A percentile compares a stretch with the other conserved stretches of the same genome.
Conservation (phyloP, 2,888 invertebrate genomes). For the Agonopterix subpropinquella region DNA sequence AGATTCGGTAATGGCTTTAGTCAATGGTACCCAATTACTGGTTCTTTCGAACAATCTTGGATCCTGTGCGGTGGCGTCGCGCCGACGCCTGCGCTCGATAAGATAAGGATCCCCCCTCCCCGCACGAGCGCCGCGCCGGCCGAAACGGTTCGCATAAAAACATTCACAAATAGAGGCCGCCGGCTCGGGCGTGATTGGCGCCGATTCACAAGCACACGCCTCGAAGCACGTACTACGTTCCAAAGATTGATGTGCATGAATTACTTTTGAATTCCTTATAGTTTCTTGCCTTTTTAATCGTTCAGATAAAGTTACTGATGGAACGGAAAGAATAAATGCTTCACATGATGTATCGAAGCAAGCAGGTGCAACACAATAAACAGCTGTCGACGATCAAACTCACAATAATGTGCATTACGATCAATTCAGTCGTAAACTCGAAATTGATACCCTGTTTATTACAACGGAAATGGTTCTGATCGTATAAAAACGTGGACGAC, state of each 20-base stretch:
- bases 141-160: conserved; percentile 38
- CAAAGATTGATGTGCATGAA: conserved; percentile 40
- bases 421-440: conserved; percentile 32
- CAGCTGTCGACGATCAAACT: conserved; percentile 32
- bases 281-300: neutral
- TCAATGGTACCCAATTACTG: neutral
- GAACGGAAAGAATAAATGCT: conserved; percentile 11
- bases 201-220: conserved; percentile 35
- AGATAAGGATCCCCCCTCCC: conserved; percentile 32
- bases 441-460: conserved; percentile 20
- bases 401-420: conserved; percentile 30
- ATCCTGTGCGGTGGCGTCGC: conserved; percentile 21
- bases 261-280: conserved; percentile 18
- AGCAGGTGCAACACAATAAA: conserved; percentile 39
- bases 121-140: neutral
- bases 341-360: conserved; percentile 22
- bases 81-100: conserved; percentile 48
- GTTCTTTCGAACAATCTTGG: neutral
- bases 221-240: conserved; percentile 27
- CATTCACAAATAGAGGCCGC: conserved; percentile 49
- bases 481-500: neutral
- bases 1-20: conserved; percentile 8
- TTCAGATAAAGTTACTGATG: neutral
- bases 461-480: conserved; percentile 12
- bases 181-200: conserved; percentile 30